These are phyloP conservation scores for Myotis findleyi DNA, from an alignment of 2,797 vertebrate species.

Conservation along the genomic window DNA sequence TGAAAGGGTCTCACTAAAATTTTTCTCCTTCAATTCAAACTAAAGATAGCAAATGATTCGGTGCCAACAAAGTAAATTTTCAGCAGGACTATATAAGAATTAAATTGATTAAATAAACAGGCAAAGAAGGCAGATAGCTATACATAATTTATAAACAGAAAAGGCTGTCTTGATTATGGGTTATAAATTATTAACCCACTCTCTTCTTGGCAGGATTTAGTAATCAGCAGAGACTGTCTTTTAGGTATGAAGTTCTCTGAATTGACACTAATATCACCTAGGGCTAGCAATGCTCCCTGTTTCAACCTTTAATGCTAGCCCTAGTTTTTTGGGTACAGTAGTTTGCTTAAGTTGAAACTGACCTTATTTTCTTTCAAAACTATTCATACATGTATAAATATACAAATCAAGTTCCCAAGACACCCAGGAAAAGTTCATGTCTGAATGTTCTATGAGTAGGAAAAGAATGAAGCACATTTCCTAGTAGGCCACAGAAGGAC, in stretches of 20 bases:
- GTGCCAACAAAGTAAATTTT: constrained; percentile 4
- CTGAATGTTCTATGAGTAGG: not conserved
- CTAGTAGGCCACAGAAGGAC: not conserved
- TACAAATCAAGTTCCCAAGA: not conserved
- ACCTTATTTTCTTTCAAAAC: not conserved
- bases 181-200: constrained; percentile 52
- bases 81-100: not conserved
- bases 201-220: not conserved
- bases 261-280: not conserved
- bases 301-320: too few relatives aligned
- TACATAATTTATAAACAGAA: constrained; percentile 55
- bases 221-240: not conserved
- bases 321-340: not conserved
- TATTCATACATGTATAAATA: not conserved
- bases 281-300: not conserved
- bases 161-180: constrained; percentile 17
- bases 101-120: constrained; percentile 40
- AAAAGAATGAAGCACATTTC: constrained; percentile 4
- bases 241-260: not conserved
- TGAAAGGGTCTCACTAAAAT: constrained; percentile 9
- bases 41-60: constrained; percentile 30
- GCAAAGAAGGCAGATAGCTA: not conserved
- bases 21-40: not conserved
- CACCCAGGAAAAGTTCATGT: not conserved
- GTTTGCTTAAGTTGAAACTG: not conserved